Conservation (phyloP, 2,888 invertebrate genomes). For the Ptilodon capucinus region DNA sequence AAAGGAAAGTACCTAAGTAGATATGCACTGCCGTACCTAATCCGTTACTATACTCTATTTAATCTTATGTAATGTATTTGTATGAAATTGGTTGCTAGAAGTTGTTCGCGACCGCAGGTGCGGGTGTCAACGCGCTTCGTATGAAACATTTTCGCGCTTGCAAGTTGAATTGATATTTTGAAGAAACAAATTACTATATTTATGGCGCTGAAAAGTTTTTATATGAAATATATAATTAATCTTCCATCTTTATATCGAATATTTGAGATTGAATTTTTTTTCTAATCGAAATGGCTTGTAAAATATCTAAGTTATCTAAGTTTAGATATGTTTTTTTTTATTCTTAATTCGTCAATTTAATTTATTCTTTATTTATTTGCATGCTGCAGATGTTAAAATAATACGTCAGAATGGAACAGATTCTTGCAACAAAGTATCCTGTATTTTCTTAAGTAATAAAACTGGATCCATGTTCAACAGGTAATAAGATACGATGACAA, state of each 20-base stretch:
- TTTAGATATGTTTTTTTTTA: too few relatives aligned
- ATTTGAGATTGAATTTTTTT: too few relatives aligned
- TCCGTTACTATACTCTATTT: too few relatives aligned
- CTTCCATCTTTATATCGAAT: too few relatives aligned
- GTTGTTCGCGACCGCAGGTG: constrained; percentile 63
- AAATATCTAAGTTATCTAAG: too few relatives aligned
- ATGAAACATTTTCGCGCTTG: constrained; percentile 67
- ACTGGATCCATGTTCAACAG: constrained; percentile 61
- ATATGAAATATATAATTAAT: constrained; percentile 29
- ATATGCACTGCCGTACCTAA: too few relatives aligned
- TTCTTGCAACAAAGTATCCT: constrained; percentile 15
- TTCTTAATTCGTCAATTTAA: too few relatives aligned
- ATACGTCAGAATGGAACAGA: too few relatives aligned
- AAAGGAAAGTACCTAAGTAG: too few relatives aligned
- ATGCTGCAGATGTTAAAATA: too few relatives aligned
- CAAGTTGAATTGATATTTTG: constrained; percentile 64
- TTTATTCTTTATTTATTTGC: too few relatives aligned
- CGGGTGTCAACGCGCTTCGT: constrained; percentile 57
- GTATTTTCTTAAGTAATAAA: constrained; percentile 45
- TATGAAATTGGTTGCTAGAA: constrained; percentile 46
- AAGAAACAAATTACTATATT: constrained; percentile 58
- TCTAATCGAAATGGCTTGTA: too few relatives aligned
- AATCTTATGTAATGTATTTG: constrained; percentile 18
- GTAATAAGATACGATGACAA: constrained; percentile 68
- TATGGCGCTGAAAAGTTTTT: constrained; percentile 47